phyloP scores from a whole-genome alignment of 1,140 invertebrate genomes.

The Elymnias hypermnestra region DNA sequence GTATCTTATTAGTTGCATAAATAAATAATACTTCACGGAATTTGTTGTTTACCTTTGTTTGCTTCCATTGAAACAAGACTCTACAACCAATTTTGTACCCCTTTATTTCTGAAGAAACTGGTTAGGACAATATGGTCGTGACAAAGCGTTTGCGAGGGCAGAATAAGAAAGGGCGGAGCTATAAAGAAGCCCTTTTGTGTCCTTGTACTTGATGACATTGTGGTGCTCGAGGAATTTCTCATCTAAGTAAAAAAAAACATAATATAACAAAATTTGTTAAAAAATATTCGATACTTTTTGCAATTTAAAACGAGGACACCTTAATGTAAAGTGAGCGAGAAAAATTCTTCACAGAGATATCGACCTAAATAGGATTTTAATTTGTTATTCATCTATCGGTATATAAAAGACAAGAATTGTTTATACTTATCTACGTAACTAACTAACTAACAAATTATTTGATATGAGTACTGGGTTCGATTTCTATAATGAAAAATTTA shows the following conservation, averaged over 20 bases:
- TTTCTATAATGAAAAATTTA: too few species aligned
- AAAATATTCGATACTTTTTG: too few species aligned
- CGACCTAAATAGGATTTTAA: too few species aligned
- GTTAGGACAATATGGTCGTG: conserved; percentile 15
- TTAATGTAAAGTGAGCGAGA: too few species aligned
- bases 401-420: too few species aligned
- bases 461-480: too few species aligned
- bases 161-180: conserved; percentile 20
- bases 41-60: background rate
- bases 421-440: too few species aligned
- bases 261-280: background rate
- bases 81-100: conserved; percentile 8
- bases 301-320: too few species aligned
- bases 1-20: too few species aligned
- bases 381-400: too few species aligned
- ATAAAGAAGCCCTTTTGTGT: conserved; percentile 13
- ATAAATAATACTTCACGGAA: background rate
- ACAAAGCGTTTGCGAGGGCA: conserved; percentile 23
- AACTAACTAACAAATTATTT: too few species aligned
- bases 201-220: conserved; percentile 3
- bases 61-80: background rate
- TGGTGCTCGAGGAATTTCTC: conserved; percentile 1
- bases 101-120: conserved; percentile 21
- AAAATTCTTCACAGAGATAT: too few species aligned
- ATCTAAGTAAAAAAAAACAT: background rate